Base-by-base conservation (phyloP, 2,888 invertebrate genomes). In the Gandaritis pyraliata region DNA sequence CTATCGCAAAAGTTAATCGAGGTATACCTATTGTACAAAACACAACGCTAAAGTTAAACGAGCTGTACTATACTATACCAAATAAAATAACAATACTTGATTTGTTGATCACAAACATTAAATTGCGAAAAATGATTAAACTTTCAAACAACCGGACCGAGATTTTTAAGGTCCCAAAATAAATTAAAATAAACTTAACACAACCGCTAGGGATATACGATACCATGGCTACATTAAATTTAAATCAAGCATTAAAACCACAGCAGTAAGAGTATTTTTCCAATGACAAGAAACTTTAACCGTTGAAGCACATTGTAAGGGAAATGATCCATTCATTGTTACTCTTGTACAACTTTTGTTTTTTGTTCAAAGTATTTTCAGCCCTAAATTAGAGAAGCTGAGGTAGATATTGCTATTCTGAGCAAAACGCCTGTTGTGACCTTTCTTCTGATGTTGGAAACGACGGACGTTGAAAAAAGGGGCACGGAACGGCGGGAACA, bases 401-500 rank as follows among this genome's bases (percentile, higher is more conserved):
- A 57, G 61, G 58, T 51, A 51, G 46, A 61, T 43, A 51, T 62
- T 61, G 13, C 8, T 13, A n/a, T 18, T 43, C 38, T 1, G 11
- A 10, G 36, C 5, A 13, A 29, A 13, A 13, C 38, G 56, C 59
- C 46, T 39, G 66, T 76, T 82, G 72, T 47, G 76, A 74, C 69
- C 75, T 83, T 78, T 72, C 65, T 66, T 69, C 61, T 63, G 56
- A 57, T 68, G 70, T 66, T 74, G 75, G 78, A 79, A 81, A 82
- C 86, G 89, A 90, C 89, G 91, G 91, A 92, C 92, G 91, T 90
- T 88, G 83, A 90, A 90, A 90, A 91, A 90, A 90, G 89, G 89
- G 90, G 88, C 89, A 88, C 88, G 88, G 83, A 86, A 86, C 88
- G 88, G 83, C 87, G 86, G 89, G 90, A 90, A 90, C 90, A 86